phyloP scores from a whole-genome alignment of 2,113 vertebrate species.

The Proteles cristata region DNA sequence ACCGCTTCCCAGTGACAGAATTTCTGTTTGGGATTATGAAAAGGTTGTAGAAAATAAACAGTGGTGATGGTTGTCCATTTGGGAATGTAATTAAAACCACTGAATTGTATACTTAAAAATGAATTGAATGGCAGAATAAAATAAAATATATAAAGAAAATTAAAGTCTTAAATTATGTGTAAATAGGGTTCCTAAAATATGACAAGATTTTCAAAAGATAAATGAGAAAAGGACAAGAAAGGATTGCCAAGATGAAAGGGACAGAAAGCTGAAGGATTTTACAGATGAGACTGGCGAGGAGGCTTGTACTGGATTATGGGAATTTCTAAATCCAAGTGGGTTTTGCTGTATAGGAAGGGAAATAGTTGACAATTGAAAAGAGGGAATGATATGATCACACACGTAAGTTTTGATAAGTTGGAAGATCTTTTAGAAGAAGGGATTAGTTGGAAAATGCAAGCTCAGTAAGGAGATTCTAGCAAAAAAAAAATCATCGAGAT shows the following conservation, averaged over 20 bases:
- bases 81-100: background rate
- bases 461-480: background rate
- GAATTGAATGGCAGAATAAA: background rate
- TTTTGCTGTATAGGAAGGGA: background rate
- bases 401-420: background rate
- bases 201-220: background rate
- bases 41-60: background rate
- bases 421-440: background rate
- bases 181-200: background rate
- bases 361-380: background rate
- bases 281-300: background rate
- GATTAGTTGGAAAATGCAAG: background rate
- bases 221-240: background rate
- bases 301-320: background rate
- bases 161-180: background rate
- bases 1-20: background rate
- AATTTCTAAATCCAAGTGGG: background rate
- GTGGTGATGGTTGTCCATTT: background rate
- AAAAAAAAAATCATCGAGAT: background rate
- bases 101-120: background rate
- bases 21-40: background rate
- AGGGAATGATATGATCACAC: background rate
- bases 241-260: background rate
- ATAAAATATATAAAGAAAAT: background rate
- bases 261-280: background rate